Evolutionary conservation across 2,113 vertebrate genomes (phyloP), one percentile per base, ranked within the genome.

Genomic region (Gadus chalcogrammus): DNA sequence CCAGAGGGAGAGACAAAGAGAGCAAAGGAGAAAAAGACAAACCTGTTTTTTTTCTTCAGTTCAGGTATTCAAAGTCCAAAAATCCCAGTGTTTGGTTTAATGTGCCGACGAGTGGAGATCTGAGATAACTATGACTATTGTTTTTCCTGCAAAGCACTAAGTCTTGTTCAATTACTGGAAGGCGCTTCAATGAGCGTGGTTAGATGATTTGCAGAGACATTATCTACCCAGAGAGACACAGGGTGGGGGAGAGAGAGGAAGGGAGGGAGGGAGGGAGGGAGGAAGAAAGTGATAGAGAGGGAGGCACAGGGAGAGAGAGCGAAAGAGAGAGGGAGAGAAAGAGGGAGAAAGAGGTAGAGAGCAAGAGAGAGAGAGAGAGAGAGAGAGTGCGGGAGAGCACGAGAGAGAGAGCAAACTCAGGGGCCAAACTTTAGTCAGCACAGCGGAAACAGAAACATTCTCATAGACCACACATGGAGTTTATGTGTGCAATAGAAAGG

Each of bases 121-220:
- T 73, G 70, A 78, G 83, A 86, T 84, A 81, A 85, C 8, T 77
- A 79, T 85, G 84, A 87, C 85, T 81, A 85, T 85, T 86, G 85
- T 89, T 89, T 87, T 89, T 48, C 85, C 85, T 84, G 85, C 88
- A 84, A 87, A 84, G 86, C 85, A 79, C 80, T 68, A 62, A 84
- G 83, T 80, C 80, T 87, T 82, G 81, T 88, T 88, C 88, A 88
- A 89, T 88, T 87, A 89, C 87, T 88, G 88, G 84, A 88, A 89
- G 86, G 83, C 86, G 82, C 76, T 78, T 85, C 81, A 79, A 87
- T 79, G 67, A 89, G 84, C 77, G 87, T 79, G 79, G 87, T 88
- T 85, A 86, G 89, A 87, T 88, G 81, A 88, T 88, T 88, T 86
- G 84, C 84, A 78, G 82, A 87, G 85, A 86, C 88, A 88, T 88